These are phyloP conservation scores for Ricordea florida DNA, from an alignment of 92 coral and sea anemone species.

Conservation along the genomic window DNA sequence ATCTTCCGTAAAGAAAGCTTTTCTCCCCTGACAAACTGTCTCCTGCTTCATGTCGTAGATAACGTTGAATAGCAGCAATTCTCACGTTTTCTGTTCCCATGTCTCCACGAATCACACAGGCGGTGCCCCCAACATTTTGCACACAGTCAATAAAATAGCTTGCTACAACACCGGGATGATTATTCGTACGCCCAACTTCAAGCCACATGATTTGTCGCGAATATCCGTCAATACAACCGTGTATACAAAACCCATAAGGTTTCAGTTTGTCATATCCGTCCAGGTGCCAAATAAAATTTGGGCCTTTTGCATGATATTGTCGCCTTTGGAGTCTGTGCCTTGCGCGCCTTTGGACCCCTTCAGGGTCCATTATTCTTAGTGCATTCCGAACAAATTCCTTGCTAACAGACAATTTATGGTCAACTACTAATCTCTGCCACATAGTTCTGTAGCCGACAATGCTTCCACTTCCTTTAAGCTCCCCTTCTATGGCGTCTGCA, in stretches of 20 bases:
- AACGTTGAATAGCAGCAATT: constrained; percentile 55
- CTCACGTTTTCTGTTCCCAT: constrained; percentile 53
- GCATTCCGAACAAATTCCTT: constrained; percentile 53
- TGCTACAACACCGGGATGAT: constrained; percentile 39
- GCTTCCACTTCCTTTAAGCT: constrained; percentile 54
- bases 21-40: constrained; percentile 50
- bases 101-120: constrained; percentile 58
- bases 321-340: constrained; percentile 61
- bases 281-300: constrained; percentile 70
- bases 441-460: constrained; percentile 45
- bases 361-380: constrained; percentile 39
- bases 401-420: constrained; percentile 40
- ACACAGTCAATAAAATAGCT: constrained; percentile 43
- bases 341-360: constrained; percentile 46
- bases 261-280: constrained; percentile 70
- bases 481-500: constrained; percentile 37
- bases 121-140: constrained; percentile 40
- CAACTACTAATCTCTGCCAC: constrained; percentile 54
- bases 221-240: constrained; percentile 52
- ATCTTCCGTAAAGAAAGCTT: constrained; percentile 53
- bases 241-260: constrained; percentile 67
- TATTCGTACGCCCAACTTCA: constrained; percentile 38
- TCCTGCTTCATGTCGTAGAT: constrained; percentile 46
- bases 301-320: constrained; percentile 58
- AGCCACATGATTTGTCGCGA: constrained; percentile 59